Percentiles rank a stretch among this genome's conserved stretches.
Evolutionary conservation across 2,797 vertebrate genomes (phyloP).

Genomic region (Epinephelus coioides): DNA sequence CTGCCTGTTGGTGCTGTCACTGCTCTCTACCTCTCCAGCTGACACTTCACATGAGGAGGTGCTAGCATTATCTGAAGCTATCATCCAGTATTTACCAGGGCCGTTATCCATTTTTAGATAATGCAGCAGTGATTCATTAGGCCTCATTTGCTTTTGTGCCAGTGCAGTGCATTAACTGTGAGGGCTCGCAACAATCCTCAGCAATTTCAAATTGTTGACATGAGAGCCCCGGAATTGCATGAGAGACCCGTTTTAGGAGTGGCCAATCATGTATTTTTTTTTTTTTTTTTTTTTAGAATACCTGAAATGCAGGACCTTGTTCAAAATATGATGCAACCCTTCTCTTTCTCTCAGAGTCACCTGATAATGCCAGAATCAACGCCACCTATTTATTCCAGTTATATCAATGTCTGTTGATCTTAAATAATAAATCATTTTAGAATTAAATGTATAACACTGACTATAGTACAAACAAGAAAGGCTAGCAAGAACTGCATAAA

Average conservation of each 20-base stretch:
- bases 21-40: slow-evolving; percentile 51
- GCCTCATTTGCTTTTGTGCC: slow-evolving; percentile 65
- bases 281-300: no score
- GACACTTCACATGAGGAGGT: slow-evolving; percentile 57
- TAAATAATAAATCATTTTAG: background rate
- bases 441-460: background rate
- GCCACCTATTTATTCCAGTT: background rate
- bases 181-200: slow-evolving; percentile 48
- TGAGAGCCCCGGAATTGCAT: slow-evolving; percentile 20
- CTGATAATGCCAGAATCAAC: background rate
- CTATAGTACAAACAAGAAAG: background rate
- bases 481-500: background rate
- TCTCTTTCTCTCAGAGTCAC: no score
- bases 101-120: slow-evolving; percentile 64
- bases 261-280: slow-evolving; percentile 45
- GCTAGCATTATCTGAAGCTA: slow-evolving; percentile 55
- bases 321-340: no score
- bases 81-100: slow-evolving; percentile 64
- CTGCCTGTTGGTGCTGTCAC: slow-evolving; percentile 52
- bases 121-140: slow-evolving; percentile 73
- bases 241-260: slow-evolving; percentile 32
- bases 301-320: no score
- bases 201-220: slow-evolving; percentile 68
- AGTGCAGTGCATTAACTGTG: slow-evolving; percentile 57
- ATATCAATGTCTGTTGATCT: background rate